Percentiles rank a stretch among this genome's conserved stretches.
phyloP scores from a whole-genome alignment of 2,797 vertebrate species.

The Calcarius lapponicus region DNA sequence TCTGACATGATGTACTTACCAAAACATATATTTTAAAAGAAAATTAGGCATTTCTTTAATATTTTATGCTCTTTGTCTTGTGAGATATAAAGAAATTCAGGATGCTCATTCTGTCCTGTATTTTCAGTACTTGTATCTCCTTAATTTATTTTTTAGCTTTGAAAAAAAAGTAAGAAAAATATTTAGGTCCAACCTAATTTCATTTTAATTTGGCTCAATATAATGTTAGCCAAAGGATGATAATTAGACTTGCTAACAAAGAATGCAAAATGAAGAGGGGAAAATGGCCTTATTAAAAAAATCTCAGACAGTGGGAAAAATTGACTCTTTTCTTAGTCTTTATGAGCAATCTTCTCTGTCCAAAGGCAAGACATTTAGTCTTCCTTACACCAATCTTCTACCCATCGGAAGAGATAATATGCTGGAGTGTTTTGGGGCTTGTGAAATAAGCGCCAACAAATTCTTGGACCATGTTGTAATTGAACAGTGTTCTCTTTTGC shows the following conservation, averaged over 20 bases:
- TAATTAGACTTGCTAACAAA: neutral
- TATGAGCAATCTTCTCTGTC: neutral
- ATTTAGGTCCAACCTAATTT: neutral
- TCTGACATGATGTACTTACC: conserved; percentile 26
- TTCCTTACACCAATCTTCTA: neutral
- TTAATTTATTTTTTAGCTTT: neutral
- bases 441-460: neutral
- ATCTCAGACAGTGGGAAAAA: neutral
- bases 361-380: neutral
- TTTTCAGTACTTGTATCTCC: neutral
- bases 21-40: conserved; percentile 23
- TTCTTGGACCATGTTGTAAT: neutral
- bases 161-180: neutral
- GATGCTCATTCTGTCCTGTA: neutral
- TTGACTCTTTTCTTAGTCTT: neutral
- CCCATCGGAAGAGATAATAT: neutral
- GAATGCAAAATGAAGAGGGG: neutral
- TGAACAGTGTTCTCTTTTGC: neutral
- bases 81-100: neutral
- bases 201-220: neutral
- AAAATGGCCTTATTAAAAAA: neutral
- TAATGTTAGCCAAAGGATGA: neutral
- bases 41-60: neutral
- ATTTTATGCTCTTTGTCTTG: neutral
- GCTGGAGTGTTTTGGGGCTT: neutral